These are phyloP conservation scores for Lampropteryx suffumata DNA, from an alignment of 2,888 invertebrate genomes.

Conservation along the genomic window DNA sequence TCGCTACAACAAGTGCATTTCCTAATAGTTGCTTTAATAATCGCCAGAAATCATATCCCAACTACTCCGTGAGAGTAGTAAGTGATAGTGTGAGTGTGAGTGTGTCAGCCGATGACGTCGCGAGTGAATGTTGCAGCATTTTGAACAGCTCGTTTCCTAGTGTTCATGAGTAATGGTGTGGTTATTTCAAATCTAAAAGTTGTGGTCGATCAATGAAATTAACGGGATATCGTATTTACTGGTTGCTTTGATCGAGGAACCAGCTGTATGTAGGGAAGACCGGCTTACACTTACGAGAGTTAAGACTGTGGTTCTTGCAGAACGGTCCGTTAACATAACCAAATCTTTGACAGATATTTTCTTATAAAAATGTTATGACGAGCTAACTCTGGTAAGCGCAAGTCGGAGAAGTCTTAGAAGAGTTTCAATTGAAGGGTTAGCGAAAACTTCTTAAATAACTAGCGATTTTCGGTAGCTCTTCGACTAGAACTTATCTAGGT, in stretches of 20 bases:
- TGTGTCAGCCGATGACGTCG: neutral
- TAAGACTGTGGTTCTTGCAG: too few relatives aligned
- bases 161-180: neutral
- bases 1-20: neutral
- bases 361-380: too few relatives aligned
- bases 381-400: neutral
- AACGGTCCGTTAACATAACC: too few relatives aligned
- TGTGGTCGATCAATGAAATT: too few relatives aligned
- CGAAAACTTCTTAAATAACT: too few relatives aligned
- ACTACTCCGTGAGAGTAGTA: conserved; percentile 18
- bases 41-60: conserved; percentile 2
- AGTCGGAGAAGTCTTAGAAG: neutral
- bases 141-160: neutral
- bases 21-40: neutral
- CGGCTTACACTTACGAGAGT: neutral
- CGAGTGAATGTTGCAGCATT: too few relatives aligned
- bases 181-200: neutral
- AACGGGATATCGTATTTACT: too few relatives aligned
- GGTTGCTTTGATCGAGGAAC: too few relatives aligned
- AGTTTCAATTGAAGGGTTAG: neutral
- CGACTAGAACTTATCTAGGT: neutral
- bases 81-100: neutral
- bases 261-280: too few relatives aligned
- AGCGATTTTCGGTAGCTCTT: neutral
- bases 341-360: too few relatives aligned